Evolutionary conservation across 2,113 vertebrate species (phyloP).

Genomic region (Mustela lutreola): DNA sequence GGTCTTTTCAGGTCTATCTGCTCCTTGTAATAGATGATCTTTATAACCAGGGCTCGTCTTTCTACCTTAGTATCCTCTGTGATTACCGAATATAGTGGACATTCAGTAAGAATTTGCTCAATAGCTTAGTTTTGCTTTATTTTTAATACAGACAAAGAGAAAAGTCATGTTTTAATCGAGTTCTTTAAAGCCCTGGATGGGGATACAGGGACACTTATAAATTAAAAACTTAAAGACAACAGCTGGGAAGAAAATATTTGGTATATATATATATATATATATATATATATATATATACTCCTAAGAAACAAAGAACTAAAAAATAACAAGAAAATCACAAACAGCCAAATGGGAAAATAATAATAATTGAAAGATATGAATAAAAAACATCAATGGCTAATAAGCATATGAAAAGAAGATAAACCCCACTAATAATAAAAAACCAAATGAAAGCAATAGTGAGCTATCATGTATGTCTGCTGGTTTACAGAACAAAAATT

Average conservation of each 20-base stretch:
- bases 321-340: slow-evolving; percentile 41
- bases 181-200: not conserved
- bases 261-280: too few relatives aligned
- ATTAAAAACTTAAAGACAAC: slow-evolving; percentile 19
- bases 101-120: not conserved
- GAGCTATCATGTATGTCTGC: not conserved
- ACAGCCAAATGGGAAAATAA: not conserved
- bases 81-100: not conserved
- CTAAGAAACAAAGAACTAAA: not conserved
- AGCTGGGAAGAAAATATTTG: not conserved
- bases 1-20: not conserved
- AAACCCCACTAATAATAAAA: not conserved
- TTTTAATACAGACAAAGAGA: slow-evolving; percentile 36
- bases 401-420: slow-evolving; percentile 13
- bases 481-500: not conserved
- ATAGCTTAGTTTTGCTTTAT: not conserved
- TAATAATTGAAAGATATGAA: slow-evolving; percentile 6
- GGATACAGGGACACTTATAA: not conserved
- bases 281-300: too few relatives aligned
- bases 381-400: not conserved
- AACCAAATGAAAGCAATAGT: not conserved
- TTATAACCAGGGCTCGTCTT: not conserved
- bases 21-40: not conserved
- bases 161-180: not conserved
- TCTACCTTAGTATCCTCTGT: not conserved